Evolutionary conservation across 1,140 invertebrate genomes (phyloP).

Genomic region (Vollenhovia emeryi): DNA sequence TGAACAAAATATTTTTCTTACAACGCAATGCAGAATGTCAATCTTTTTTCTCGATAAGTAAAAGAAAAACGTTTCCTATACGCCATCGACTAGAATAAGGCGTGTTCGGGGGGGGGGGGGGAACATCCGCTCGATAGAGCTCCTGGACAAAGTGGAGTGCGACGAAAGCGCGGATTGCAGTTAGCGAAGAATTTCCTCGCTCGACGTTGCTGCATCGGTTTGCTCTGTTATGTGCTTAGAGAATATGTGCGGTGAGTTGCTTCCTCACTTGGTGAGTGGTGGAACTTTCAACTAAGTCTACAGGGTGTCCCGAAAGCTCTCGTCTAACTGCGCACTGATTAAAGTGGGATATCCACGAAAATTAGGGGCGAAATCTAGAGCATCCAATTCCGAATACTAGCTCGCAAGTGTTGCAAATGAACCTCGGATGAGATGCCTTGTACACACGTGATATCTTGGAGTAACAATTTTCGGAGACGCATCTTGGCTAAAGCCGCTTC

Average conservation of each 20-base stretch:
- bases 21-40: neutral
- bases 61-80: neutral
- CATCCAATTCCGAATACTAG: neutral
- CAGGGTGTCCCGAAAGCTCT: slow-evolving; percentile 31
- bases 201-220: slow-evolving; percentile 62
- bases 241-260: slow-evolving; percentile 41
- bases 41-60: neutral
- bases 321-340: neutral
- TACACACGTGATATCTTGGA: neutral
- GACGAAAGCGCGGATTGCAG: slow-evolving; percentile 63
- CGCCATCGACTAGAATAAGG: neutral
- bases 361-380: neutral
- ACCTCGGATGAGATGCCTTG: neutral
- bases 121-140: slow-evolving; percentile 49
- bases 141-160: slow-evolving; percentile 56
- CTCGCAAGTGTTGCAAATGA: neutral
- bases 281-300: slow-evolving; percentile 57
- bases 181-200: slow-evolving; percentile 70
- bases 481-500: neutral
- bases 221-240: slow-evolving; percentile 63
- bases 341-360: neutral
- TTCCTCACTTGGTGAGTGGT: slow-evolving; percentile 47
- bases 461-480: neutral
- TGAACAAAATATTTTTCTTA: neutral
- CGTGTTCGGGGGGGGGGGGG: neutral